These are phyloP conservation scores for Burhinus bistriatus DNA, from an alignment of 2,113 vertebrate species.

Conservation along the genomic window DNA sequence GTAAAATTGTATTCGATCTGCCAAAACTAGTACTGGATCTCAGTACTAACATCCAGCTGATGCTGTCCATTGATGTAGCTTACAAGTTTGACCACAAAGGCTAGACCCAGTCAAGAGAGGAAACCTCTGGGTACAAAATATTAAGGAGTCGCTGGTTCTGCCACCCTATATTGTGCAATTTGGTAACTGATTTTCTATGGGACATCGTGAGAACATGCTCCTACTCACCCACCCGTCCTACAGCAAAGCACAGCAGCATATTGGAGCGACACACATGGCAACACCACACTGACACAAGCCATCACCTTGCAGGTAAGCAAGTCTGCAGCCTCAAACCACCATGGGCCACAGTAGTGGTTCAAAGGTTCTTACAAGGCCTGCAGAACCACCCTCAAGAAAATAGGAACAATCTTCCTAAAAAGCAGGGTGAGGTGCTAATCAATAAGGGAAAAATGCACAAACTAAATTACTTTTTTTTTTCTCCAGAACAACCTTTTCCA, in stretches of 20 bases:
- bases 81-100: background rate
- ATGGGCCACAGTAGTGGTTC: background rate
- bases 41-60: too few species aligned
- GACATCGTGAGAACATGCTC: background rate
- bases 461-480: rapidly evolving
- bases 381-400: background rate
- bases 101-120: background rate
- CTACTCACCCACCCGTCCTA: background rate
- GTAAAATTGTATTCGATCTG: background rate
- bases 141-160: background rate
- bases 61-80: background rate
- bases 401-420: background rate
- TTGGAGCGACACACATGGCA: background rate
- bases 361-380: background rate
- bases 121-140: background rate
- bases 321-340: background rate
- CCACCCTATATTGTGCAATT: too few species aligned
- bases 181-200: background rate
- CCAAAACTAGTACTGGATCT: background rate
- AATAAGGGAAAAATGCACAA: background rate
- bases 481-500: background rate
- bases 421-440: background rate
- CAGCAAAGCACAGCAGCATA: background rate
- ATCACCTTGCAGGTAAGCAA: background rate
- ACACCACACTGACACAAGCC: background rate